A percentile compares a stretch with the other conserved stretches of the same genome.
Evolutionary conservation across 1,140 invertebrate species (phyloP).

Genomic region (Subanguina moxae): DNA sequence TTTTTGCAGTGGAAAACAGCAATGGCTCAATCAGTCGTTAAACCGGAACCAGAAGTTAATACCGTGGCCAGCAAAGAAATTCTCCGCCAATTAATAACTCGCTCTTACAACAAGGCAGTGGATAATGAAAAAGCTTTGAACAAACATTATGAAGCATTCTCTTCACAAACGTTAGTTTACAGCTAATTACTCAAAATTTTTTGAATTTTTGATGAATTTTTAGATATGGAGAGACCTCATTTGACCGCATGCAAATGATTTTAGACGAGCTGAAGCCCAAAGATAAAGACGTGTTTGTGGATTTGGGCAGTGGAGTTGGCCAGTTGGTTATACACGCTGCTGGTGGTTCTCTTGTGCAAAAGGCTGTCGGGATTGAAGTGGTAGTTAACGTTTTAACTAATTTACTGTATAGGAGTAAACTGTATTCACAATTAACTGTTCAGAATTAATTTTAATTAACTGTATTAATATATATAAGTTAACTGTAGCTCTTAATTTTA

Average conservation of each 20-base stretch:
- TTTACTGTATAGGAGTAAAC: neutral
- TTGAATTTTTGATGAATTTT: neutral
- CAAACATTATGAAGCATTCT: conserved; percentile 57
- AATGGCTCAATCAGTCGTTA: neutral
- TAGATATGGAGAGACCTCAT: conserved; percentile 48
- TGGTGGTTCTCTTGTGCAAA: conserved; percentile 48
- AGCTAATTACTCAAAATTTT: neutral
- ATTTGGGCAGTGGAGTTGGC: conserved; percentile 53
- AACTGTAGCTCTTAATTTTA: too few species aligned
- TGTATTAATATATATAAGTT: too few species aligned
- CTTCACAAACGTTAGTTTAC: conserved; percentile 49
- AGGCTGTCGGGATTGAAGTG: conserved; percentile 53
- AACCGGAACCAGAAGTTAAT: neutral
- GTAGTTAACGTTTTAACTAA: too few species aligned
- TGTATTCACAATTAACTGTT: too few species aligned
- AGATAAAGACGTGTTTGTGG: conserved; percentile 52
- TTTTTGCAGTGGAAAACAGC: neutral
- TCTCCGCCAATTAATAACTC: conserved; percentile 30
- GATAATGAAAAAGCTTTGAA: conserved; percentile 47
- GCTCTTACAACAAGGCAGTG: conserved; percentile 49
- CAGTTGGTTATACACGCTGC: conserved; percentile 54
- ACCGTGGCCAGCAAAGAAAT: conserved; percentile 25
- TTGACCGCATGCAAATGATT: conserved; percentile 49
- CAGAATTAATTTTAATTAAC: too few species aligned
- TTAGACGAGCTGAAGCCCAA: conserved; percentile 46